Base-by-base conservation (phyloP, 1,140 invertebrate genomes). In the Drosophila orena region DNA sequence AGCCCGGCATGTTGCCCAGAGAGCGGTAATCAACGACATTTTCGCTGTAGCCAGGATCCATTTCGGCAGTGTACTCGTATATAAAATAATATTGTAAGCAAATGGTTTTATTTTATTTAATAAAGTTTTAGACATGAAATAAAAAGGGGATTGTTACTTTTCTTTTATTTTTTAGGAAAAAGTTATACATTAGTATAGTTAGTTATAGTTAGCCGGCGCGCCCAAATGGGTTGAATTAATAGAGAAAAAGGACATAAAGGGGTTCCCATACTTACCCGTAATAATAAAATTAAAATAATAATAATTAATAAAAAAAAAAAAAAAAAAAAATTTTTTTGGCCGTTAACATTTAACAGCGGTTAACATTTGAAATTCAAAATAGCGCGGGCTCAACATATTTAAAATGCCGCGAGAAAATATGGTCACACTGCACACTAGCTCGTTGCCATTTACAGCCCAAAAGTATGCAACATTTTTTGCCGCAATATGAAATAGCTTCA, bases 1-100 rank as follows among this genome's bases (percentile, higher is more conserved):
- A 58, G 17, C 22, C 37, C 15, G 30, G 57, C 3, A 40, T 5
- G 34, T 61, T 40, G 15, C 22, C n/a, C 24, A 59, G 47, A 4
- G 34, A 38, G 6, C 34, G 68, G 2, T 40, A n/a, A 34, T 52
- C 53, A 0, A 20, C 15, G 14, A 34, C 44, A 46, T 71, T 54
- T 22, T 71, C 47, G 3, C 24, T 30, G n/a, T 42, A 42, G 10
- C n/a, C n/a, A 7, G 14, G 11, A 7, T 14, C 24, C 55, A 58
- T 62, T 56, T 37, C 11, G n/a, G 2, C 1, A 10, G 30, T 57
- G 20, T 22, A 17, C 17, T 17, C 17, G 17, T 17, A 11, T 14
- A 11, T 17, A 30, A 6, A 2, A 8, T 12, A 14, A 37, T 8
- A 37, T 38, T 38, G 5, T 14, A 38, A 38, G 14, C 37, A 14